A percentile compares a stretch with the other conserved stretches of the same genome.
Evolutionary conservation across 2,888 invertebrate species (phyloP).

Genomic region (Ecliptopera silaceata): DNA sequence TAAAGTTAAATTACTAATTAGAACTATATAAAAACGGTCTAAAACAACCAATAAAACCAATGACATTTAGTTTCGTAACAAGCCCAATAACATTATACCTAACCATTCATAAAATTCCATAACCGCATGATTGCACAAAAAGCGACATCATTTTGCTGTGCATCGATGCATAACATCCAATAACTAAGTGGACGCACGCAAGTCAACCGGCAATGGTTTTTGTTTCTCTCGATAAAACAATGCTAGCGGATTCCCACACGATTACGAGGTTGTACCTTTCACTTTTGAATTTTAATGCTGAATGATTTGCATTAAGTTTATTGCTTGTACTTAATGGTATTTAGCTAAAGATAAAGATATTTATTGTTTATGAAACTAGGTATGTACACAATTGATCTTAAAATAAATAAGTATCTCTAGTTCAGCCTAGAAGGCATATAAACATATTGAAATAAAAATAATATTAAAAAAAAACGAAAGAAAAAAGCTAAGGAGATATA

Average conservation of each 20-base stretch:
- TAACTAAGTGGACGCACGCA: conserved; percentile 5
- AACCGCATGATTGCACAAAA: conserved; percentile 14
- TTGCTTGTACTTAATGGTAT: no score
- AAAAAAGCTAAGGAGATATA: no score
- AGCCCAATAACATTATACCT: background rate
- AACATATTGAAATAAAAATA: no score
- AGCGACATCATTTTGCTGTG: conserved; percentile 16
- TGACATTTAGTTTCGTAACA: background rate
- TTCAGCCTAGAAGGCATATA: no score
- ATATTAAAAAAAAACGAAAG: no score
- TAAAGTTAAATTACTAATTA: no score
- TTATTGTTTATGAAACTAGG: no score
- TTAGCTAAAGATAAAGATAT: no score
- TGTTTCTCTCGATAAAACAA: conserved; percentile 16
- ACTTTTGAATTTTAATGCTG: conserved; percentile 37
- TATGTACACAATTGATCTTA: no score
- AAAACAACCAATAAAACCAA: no score
- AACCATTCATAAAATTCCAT: conserved; percentile 6
- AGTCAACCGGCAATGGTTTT: conserved; percentile 20
- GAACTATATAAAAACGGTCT: no score
- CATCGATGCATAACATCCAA: conserved; percentile 19
- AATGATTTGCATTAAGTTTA: background rate
- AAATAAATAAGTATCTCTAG: no score
- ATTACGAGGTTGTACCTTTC: conserved; percentile 58
- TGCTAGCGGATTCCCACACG: conserved; percentile 43